Percentiles rank a stretch among this genome's conserved stretches.
These are phyloP conservation scores for Rhynchophorus ferrugineus DNA, from an alignment of 1,140 invertebrate genomes.

Conservation along the genomic window DNA sequence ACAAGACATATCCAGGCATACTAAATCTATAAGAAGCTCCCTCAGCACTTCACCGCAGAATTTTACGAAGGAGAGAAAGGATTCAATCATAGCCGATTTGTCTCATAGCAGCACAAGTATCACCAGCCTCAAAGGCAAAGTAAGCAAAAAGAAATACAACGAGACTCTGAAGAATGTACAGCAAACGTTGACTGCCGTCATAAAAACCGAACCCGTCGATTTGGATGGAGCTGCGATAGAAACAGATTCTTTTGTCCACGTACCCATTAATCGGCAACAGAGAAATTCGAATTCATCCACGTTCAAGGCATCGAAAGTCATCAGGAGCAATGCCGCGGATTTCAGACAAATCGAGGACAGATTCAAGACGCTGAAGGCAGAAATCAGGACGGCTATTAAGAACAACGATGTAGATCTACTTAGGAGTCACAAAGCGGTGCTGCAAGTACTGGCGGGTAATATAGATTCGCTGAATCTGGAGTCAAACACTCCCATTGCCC, in stretches of 20 bases:
- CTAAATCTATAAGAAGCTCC: conserved; percentile 12
- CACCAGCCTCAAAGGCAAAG: conserved; percentile 14
- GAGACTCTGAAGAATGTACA: background rate
- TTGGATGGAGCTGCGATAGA: conserved; percentile 20
- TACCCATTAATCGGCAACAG: conserved; percentile 7
- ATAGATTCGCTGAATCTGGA: conserved; percentile 23
- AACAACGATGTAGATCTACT: conserved; percentile 19
- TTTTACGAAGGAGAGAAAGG: conserved; percentile 14
- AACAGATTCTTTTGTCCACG: conserved; percentile 18
- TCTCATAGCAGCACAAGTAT: conserved; percentile 12
- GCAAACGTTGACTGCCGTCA: conserved; percentile 15
- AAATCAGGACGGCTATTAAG: conserved; percentile 18
- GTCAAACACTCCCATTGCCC: conserved; percentile 13
- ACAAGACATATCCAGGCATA: conserved; percentile 14
- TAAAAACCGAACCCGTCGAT: conserved; percentile 10
- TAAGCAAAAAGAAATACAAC: conserved; percentile 12
- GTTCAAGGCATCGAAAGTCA: background rate
- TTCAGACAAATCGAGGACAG: conserved; percentile 21
- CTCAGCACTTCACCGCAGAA: conserved; percentile 4
- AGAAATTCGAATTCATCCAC: conserved; percentile 4
- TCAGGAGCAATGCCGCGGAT: conserved; percentile 7
- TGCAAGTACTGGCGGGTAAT: conserved; percentile 20
- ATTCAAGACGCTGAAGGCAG: conserved; percentile 11
- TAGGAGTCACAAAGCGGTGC: conserved; percentile 13
- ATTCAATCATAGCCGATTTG: conserved; percentile 8